Evolutionary conservation across 2,888 invertebrate genomes (phyloP).

Genomic region (Polylopha cassiicola): DNA sequence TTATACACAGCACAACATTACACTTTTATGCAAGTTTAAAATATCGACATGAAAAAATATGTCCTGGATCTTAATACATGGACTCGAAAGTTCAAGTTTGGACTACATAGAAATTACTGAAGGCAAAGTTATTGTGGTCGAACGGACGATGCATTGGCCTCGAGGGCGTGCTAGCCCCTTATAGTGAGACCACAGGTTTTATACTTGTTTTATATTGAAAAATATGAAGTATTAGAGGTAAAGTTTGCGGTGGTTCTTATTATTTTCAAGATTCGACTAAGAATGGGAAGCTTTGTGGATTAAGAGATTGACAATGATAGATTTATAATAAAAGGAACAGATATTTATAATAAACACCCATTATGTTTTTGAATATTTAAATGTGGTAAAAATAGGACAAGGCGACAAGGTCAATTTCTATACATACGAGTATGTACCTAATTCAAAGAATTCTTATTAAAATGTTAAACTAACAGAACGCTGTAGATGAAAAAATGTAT

Average conservation of each 20-base stretch:
- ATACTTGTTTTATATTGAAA: constrained; percentile 36
- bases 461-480: too few species aligned
- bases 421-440: too few species aligned
- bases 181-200: constrained; percentile 29
- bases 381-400: too few species aligned
- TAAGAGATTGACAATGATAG: too few species aligned
- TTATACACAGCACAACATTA: constrained; percentile 36
- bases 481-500: too few species aligned
- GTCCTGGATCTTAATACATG: constrained; percentile 9
- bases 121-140: constrained; percentile 29
- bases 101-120: background rate
- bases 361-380: too few species aligned
- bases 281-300: too few species aligned
- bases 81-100: constrained; percentile 16
- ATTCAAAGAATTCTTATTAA: too few species aligned
- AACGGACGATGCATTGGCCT: constrained; percentile 38
- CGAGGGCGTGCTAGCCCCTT: constrained; percentile 32
- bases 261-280: too few species aligned
- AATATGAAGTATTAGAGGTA: constrained; percentile 11
- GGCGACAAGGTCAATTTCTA: too few species aligned
- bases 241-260: background rate
- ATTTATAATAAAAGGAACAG: too few species aligned
- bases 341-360: too few species aligned
- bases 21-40: constrained; percentile 24
- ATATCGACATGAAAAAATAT: background rate